Evolutionary conservation across 2,113 vertebrate species (phyloP).

Genomic region (Leptocoma aspasia): DNA sequence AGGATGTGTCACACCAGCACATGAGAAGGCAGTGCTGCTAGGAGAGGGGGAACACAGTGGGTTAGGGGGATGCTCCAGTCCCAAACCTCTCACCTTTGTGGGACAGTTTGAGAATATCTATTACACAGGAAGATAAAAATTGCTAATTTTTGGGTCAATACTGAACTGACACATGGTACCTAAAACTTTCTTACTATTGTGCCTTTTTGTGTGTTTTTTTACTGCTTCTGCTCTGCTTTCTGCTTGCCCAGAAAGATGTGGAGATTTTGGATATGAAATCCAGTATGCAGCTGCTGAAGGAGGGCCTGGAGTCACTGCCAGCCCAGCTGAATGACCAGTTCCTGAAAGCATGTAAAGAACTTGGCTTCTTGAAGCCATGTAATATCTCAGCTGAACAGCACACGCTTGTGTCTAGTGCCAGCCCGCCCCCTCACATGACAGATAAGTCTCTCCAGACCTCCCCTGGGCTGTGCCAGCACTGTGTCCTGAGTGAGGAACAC

Average conservation of each 20-base stretch:
- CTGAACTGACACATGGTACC: neutral
- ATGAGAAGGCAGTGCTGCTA: neutral
- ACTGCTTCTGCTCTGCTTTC: neutral
- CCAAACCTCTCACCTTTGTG: neutral
- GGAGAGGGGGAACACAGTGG: neutral
- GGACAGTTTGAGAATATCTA: neutral
- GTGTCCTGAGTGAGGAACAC: neutral
- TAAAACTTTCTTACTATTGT: neutral
- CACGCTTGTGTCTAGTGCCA: neutral
- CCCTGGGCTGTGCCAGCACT: neutral
- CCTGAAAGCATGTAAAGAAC: slow-evolving; percentile 58
- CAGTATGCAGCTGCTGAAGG: slow-evolving; percentile 52
- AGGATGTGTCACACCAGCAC: rapidly evolving
- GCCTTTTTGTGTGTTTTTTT: neutral
- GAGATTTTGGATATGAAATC: slow-evolving; percentile 72
- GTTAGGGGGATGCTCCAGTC: neutral
- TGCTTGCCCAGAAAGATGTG: slow-evolving; percentile 64
- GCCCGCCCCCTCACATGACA: neutral
- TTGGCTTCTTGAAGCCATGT: slow-evolving; percentile 40
- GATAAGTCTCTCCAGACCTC: slow-evolving; percentile 74
- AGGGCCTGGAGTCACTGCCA: slow-evolving; percentile 63
- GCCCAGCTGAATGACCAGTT: slow-evolving; percentile 62
- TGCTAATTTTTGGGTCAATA: neutral
- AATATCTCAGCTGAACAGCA: slow-evolving; percentile 58
- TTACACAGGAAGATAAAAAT: neutral